phyloP scores from a whole-genome alignment of 2,113 vertebrate species.

The Polypterus bichir region DNA sequence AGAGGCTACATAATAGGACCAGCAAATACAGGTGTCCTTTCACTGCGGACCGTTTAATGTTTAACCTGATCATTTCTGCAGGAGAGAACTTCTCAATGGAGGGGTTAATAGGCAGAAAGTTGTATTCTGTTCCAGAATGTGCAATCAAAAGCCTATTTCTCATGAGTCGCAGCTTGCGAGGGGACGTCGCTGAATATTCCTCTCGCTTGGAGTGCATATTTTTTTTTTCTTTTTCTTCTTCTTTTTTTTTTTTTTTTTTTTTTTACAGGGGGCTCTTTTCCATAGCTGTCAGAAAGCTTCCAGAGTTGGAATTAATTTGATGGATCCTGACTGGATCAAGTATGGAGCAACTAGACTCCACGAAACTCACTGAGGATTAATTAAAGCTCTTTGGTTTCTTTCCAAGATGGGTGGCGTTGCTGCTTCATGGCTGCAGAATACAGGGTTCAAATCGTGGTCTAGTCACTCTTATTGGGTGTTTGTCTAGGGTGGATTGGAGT shows the following conservation, averaged over 20 bases:
- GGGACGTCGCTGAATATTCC: too few relatives aligned
- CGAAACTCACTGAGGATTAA: too few relatives aligned
- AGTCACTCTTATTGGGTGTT: too few relatives aligned
- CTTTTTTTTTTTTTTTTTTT: background rate
- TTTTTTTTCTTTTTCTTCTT: conserved; percentile 1
- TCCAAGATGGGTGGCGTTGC: too few relatives aligned
- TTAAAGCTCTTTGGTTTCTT: too few relatives aligned
- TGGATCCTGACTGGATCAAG: too few relatives aligned
- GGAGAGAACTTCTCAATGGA: conserved; percentile 3
- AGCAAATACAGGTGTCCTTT: conserved; percentile 76
- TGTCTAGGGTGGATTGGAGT: too few relatives aligned
- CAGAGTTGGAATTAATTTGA: too few relatives aligned
- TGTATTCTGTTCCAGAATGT: conserved; percentile 4
- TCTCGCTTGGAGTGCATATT: background rate
- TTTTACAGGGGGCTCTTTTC: background rate
- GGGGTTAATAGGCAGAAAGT: conserved; percentile 11
- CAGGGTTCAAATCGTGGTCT: too few relatives aligned
- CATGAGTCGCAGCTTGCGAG: background rate
- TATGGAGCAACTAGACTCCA: too few relatives aligned
- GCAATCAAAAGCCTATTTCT: conserved; percentile 1
- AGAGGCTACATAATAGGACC: conserved; percentile 51
- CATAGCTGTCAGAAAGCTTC: too few relatives aligned
- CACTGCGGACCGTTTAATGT: conserved; percentile 51
- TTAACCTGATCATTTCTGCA: conserved; percentile 40
- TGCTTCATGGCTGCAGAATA: too few relatives aligned